These are phyloP conservation scores for Sebastes schlegelii DNA, from an alignment of 2,113 vertebrate species.

Conservation along the genomic window DNA sequence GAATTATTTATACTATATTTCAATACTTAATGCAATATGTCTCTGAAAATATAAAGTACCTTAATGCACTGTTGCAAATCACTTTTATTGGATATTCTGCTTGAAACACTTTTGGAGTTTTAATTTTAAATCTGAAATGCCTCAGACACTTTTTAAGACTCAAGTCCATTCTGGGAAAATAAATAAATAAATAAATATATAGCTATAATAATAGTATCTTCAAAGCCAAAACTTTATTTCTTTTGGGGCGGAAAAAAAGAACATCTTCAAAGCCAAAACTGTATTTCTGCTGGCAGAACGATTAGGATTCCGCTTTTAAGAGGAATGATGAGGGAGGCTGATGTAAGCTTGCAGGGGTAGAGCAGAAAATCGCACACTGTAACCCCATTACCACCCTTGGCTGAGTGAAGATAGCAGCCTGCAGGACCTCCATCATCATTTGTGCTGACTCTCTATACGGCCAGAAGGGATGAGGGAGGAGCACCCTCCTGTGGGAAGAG, in stretches of 20 bases:
- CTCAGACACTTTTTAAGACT: conserved; percentile 28
- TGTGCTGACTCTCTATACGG: conserved; percentile 38
- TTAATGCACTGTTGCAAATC: conserved; percentile 16
- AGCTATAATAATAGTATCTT: conserved; percentile 57
- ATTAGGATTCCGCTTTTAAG: conserved; percentile 60
- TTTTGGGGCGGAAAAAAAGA: not conserved
- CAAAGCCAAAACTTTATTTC: conserved; percentile 63
- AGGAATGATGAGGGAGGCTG: conserved; percentile 56
- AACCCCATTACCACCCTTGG: conserved; percentile 63
- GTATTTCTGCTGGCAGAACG: conserved; percentile 62
- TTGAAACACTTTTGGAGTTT: conserved; percentile 39
- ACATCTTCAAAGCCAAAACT: conserved; percentile 70
- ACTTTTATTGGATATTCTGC: conserved; percentile 7
- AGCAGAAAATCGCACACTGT: conserved; percentile 60
- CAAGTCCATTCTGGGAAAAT: conserved; percentile 27
- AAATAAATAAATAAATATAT: conserved; percentile 23
- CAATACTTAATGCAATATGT: not conserved
- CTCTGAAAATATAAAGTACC: not conserved
- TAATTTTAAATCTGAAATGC: conserved; percentile 38
- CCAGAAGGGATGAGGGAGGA: conserved; percentile 23
- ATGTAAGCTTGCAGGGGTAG: conserved; percentile 54
- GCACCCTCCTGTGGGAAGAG: conserved; percentile 57
- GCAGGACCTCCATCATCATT: conserved; percentile 50
- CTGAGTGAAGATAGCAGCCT: conserved; percentile 47
- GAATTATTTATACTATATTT: not conserved